Conservation (phyloP, 2,113 vertebrate genomes). For the Probosciger aterrimus region DNA sequence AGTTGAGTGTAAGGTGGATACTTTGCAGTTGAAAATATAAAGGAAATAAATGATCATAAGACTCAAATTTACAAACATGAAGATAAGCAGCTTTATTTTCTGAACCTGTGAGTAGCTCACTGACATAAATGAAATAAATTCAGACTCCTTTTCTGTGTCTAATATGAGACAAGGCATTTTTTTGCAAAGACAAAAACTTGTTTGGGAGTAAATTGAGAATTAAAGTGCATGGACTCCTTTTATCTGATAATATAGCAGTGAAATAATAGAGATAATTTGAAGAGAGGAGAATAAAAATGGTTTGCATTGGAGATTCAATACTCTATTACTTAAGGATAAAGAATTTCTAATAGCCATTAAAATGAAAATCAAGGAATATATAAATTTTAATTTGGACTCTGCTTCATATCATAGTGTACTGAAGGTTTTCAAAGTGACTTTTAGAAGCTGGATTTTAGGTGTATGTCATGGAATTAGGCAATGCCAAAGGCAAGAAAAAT, state of each 20-base stretch:
- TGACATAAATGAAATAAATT: not conserved
- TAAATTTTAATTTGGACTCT: conserved; percentile 75
- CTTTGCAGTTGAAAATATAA: not conserved
- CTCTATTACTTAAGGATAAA: conserved; percentile 77
- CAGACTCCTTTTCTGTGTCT: not conserved
- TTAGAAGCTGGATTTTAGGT: conserved; percentile 62
- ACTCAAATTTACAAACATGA: not conserved
- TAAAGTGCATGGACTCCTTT: conserved; percentile 53
- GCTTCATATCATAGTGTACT: conserved; percentile 42
- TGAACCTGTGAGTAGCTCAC: not conserved
- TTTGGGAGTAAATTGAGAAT: conserved; percentile 59
- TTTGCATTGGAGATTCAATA: conserved; percentile 71
- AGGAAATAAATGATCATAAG: not conserved
- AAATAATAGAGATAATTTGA: conserved; percentile 68
- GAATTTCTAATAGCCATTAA: conserved; percentile 77
- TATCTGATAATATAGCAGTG: conserved; percentile 48
- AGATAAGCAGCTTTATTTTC: not conserved
- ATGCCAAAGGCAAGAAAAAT: conserved; percentile 70
- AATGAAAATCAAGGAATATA: conserved; percentile 74
- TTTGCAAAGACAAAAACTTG: conserved; percentile 31
- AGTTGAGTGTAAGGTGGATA: not conserved
- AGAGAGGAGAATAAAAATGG: conserved; percentile 66
- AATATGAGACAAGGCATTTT: not conserved
- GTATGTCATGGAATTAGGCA: conserved; percentile 65
- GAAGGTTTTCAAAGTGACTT: conserved; percentile 61